Percentiles rank a stretch among this genome's conserved stretches.
Evolutionary conservation across 2,113 vertebrate genomes (phyloP).

Genomic region (Notothenia coriiceps): DNA sequence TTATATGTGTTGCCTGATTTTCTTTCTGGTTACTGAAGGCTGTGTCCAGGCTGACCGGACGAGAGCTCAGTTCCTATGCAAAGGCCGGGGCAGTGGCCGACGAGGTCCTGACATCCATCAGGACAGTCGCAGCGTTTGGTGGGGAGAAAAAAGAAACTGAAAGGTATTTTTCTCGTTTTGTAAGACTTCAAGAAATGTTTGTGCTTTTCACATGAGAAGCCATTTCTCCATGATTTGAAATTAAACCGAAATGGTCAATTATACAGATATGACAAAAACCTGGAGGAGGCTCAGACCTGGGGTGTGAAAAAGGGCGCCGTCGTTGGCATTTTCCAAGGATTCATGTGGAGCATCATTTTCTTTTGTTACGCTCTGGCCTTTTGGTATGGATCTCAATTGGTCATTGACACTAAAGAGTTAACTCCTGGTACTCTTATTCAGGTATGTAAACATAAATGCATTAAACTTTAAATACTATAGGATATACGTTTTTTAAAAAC

Average conservation of each 20-base stretch:
- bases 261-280: slow-evolving; percentile 82
- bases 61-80: slow-evolving; percentile 82
- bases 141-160: slow-evolving; percentile 83
- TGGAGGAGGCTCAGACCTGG: slow-evolving; percentile 82
- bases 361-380: slow-evolving; percentile 84
- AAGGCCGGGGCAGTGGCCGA: slow-evolving; percentile 86
- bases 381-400: slow-evolving; percentile 85
- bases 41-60: slow-evolving; percentile 78
- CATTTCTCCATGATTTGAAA: background rate
- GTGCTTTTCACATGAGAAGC: background rate
- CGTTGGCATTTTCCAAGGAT: slow-evolving; percentile 83
- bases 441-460: slow-evolving; percentile 55
- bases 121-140: slow-evolving; percentile 85
- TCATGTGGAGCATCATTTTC: slow-evolving; percentile 85
- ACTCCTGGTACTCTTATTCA: slow-evolving; percentile 83
- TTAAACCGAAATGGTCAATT: background rate
- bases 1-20: background rate
- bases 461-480: background rate
- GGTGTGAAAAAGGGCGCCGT: slow-evolving; percentile 82
- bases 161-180: slow-evolving; percentile 64
- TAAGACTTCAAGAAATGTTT: background rate
- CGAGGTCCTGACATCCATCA: slow-evolving; percentile 84
- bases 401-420: slow-evolving; percentile 84
- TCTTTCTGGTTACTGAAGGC: slow-evolving; percentile 61
- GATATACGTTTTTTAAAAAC: background rate